These are phyloP conservation scores for Branchellion lobata DNA, from an alignment of 2,888 invertebrate species.

Conservation along the genomic window DNA sequence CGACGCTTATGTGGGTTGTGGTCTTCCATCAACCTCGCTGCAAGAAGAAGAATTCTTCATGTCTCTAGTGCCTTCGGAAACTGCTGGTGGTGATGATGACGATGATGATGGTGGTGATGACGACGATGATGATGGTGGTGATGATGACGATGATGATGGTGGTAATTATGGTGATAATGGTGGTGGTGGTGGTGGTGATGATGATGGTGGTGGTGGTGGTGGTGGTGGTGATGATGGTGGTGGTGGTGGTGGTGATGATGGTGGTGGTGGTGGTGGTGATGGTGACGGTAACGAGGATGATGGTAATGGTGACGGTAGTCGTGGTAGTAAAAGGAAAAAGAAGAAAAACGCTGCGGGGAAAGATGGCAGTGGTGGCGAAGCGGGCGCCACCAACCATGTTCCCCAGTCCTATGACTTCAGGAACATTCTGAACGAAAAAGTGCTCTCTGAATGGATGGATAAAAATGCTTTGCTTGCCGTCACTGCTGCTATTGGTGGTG, in stretches of 20 bases:
- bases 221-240: neutral
- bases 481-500: too few relatives aligned
- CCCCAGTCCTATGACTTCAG: too few relatives aligned
- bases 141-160: neutral
- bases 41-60: slow-evolving; percentile 7
- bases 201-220: neutral
- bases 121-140: neutral
- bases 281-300: neutral
- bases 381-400: too few relatives aligned
- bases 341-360: too few relatives aligned
- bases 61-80: neutral
- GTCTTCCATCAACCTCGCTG: slow-evolving; percentile 53
- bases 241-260: slow-evolving; percentile 6
- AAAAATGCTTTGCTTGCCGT: too few relatives aligned
- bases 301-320: slow-evolving; percentile 14
- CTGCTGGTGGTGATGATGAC: slow-evolving; percentile 5
- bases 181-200: neutral
- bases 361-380: too few relatives aligned
- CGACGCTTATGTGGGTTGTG: slow-evolving; percentile 59
- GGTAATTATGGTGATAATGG: neutral
- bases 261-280: neutral
- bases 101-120: slow-evolving; percentile 8
- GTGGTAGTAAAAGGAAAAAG: too few relatives aligned
- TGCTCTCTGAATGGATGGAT: too few relatives aligned
- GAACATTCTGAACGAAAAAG: too few relatives aligned